phyloP scores from a whole-genome alignment of 1,140 invertebrate genomes.

The Nephila pilipes region DNA sequence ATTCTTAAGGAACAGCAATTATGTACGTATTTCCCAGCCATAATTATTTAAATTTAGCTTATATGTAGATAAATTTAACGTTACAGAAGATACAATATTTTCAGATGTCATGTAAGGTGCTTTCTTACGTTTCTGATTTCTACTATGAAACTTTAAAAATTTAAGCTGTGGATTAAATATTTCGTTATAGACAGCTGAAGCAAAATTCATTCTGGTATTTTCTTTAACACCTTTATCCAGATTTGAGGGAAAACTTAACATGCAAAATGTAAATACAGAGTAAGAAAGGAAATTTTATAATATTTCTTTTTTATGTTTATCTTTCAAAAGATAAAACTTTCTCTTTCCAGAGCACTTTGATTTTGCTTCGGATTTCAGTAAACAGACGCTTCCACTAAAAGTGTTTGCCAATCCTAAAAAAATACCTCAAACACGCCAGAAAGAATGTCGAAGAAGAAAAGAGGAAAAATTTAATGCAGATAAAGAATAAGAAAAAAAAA shows the following conservation, averaged over 20 bases:
- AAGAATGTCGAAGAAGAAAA: neutral
- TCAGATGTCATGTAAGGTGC: too few species aligned
- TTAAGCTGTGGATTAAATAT: too few species aligned
- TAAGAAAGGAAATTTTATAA: neutral
- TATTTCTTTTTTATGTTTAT: neutral
- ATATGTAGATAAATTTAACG: too few species aligned
- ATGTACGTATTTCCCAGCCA: too few species aligned
- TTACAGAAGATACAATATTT: too few species aligned
- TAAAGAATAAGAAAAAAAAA: neutral
- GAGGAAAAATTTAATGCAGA: neutral
- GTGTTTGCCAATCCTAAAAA: constrained; percentile 50
- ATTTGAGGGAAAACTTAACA: neutral
- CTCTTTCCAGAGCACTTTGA: neutral
- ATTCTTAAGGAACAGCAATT: too few species aligned
- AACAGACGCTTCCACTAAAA: constrained; percentile 49
- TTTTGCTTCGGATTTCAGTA: constrained; percentile 53
- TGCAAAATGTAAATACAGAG: neutral
- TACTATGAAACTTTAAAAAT: too few species aligned
- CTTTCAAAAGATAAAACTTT: neutral
- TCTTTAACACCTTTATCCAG: neutral
- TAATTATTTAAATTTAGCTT: too few species aligned
- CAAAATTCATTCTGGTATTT: neutral
- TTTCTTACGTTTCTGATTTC: too few species aligned
- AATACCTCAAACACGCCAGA: constrained; percentile 44
- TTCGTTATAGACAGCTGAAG: neutral